Evolutionary conservation across 2,888 invertebrate genomes (phyloP).

Genomic region (Mantis religiosa): DNA sequence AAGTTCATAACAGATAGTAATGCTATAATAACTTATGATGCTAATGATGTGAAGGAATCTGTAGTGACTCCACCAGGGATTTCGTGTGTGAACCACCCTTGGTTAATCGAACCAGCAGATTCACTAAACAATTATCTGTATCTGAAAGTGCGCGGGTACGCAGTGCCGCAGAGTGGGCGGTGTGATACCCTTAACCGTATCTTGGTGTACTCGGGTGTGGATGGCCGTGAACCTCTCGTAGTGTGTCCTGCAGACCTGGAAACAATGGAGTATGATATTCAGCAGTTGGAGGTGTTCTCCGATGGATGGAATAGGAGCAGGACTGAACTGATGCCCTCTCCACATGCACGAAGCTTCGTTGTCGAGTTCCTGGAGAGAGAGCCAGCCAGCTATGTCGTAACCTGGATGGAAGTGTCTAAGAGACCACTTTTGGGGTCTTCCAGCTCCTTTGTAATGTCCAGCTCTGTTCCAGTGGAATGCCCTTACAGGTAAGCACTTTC

Average conservation of each 20-base stretch:
- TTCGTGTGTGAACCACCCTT: constrained; percentile 66
- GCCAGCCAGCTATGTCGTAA: constrained; percentile 67
- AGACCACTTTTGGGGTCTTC: constrained; percentile 42
- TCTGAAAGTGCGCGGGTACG: constrained; percentile 64
- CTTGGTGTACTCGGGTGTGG: constrained; percentile 64
- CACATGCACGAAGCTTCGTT: constrained; percentile 65
- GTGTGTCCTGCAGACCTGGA: constrained; percentile 58
- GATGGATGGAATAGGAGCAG: constrained; percentile 59
- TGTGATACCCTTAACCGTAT: constrained; percentile 69
- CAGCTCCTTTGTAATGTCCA: constrained; percentile 51
- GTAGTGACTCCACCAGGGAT: neutral
- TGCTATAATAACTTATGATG: constrained; percentile 5
- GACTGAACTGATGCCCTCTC: constrained; percentile 40
- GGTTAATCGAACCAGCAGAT: constrained; percentile 73
- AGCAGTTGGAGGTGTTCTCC: constrained; percentile 63
- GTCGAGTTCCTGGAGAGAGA: constrained; percentile 72
- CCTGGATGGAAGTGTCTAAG: constrained; percentile 73
- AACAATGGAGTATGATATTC: constrained; percentile 35
- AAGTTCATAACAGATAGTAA: constrained; percentile 24
- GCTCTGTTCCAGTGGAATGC: constrained; percentile 57
- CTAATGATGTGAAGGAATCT: constrained; percentile 33
- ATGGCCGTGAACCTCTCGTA: constrained; percentile 52
- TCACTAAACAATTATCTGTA: constrained; percentile 65
- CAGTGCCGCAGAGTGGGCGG: constrained; percentile 43
- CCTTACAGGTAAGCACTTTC: constrained; percentile 59